Conservation (phyloP, 2,888 invertebrate genomes). For the Penaeus monodon region DNA sequence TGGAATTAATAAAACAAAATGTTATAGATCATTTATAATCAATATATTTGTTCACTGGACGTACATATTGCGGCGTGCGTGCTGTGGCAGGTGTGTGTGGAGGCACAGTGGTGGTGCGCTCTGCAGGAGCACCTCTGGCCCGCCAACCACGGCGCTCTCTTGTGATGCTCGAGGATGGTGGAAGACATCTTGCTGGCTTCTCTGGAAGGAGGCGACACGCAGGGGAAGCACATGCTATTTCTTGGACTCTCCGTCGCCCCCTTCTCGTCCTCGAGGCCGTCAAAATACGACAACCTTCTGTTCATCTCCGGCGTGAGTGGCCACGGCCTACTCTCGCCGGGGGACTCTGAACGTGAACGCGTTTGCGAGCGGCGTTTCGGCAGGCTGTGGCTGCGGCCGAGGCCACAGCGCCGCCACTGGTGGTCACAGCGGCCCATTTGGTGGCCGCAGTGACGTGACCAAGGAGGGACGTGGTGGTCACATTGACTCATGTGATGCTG, state of each 20-base stretch:
- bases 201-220: constrained; percentile 20
- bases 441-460: not conserved
- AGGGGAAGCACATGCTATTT: constrained; percentile 9
- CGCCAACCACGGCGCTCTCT: not conserved
- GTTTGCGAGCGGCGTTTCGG: constrained; percentile 10
- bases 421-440: not conserved
- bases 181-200: not conserved
- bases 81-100: constrained; percentile 12
- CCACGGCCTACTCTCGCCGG: constrained; percentile 4
- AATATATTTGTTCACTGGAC: not conserved
- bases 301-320: constrained; percentile 1
- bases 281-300: constrained; percentile 8
- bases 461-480: not conserved
- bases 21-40: too few relatives aligned
- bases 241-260: constrained; percentile 16
- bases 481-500: not conserved
- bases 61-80: constrained; percentile 4
- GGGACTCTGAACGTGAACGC: not conserved
- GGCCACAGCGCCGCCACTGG: not conserved
- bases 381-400: constrained; percentile 25
- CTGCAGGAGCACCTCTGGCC: not conserved
- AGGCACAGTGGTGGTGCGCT: constrained; percentile 3
- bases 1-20: too few relatives aligned
- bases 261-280: not conserved
- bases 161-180: not conserved